A percentile compares a stretch with the other conserved stretches of the same genome.
These are phyloP conservation scores for Caerostris extrusa DNA, from an alignment of 1,140 invertebrate genomes.

Conservation along the genomic window DNA sequence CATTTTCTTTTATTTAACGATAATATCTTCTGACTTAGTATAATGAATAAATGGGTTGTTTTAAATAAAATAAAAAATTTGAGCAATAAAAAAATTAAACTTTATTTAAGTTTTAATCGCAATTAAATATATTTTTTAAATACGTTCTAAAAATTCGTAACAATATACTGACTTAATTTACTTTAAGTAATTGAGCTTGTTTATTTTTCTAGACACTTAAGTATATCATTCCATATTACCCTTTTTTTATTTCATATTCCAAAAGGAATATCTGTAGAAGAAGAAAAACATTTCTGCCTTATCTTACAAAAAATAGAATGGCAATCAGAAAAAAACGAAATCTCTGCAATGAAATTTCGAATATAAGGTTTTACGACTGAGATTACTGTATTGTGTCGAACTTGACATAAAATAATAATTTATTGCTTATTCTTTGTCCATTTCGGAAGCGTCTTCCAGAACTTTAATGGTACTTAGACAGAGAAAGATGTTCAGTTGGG, in stretches of 20 bases:
- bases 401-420: neutral
- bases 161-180: too few relatives aligned
- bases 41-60: too few relatives aligned
- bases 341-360: neutral
- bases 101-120: too few relatives aligned
- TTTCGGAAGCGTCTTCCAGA: neutral
- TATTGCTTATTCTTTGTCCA: neutral
- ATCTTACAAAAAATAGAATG: neutral
- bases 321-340: neutral
- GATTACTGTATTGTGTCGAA: neutral
- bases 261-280: neutral
- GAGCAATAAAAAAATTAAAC: too few relatives aligned
- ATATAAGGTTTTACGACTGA: neutral
- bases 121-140: too few relatives aligned
- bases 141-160: too few relatives aligned
- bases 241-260: neutral
- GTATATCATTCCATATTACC: too few relatives aligned
- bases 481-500: neutral
- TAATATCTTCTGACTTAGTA: too few relatives aligned
- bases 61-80: too few relatives aligned
- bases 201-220: too few relatives aligned
- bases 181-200: too few relatives aligned
- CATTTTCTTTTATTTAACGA: too few relatives aligned
- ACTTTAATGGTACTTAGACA: neutral
- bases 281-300: neutral